These are phyloP conservation scores for Mythimna pallens DNA, from an alignment of 2,888 invertebrate species.

Conservation along the genomic window DNA sequence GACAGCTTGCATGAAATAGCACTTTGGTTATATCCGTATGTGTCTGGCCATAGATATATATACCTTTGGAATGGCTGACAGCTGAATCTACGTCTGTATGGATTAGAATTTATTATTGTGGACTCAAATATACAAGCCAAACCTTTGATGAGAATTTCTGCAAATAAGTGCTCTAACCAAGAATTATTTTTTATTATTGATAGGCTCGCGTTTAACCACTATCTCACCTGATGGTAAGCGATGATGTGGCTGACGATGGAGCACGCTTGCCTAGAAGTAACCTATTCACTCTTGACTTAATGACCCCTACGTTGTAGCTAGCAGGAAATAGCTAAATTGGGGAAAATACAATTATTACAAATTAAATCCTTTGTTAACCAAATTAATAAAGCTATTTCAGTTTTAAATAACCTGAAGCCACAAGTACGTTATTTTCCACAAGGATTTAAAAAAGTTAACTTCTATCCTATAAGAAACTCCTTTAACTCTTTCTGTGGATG, in stretches of 20 bases:
- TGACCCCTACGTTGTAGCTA: too few relatives aligned
- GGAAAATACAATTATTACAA: neutral
- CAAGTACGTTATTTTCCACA: slow-evolving; percentile 7
- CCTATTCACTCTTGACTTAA: too few relatives aligned
- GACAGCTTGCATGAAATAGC: slow-evolving; percentile 54
- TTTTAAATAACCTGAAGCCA: slow-evolving; percentile 9
- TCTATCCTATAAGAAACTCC: too few relatives aligned
- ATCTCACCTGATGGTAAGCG: too few relatives aligned
- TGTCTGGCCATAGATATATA: neutral
- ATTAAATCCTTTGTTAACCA: slow-evolving; percentile 2
- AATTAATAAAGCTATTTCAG: slow-evolving; percentile 7
- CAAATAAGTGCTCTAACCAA: neutral
- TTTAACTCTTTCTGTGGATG: neutral
- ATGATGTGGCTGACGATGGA: too few relatives aligned
- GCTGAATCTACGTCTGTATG: neutral
- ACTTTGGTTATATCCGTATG: slow-evolving; percentile 45
- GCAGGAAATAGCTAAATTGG: too few relatives aligned
- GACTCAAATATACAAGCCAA: neutral
- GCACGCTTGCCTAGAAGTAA: too few relatives aligned
- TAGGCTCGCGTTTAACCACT: too few relatives aligned
- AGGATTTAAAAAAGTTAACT: slow-evolving; percentile 9
- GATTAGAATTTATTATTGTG: neutral
- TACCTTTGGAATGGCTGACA: slow-evolving; percentile 10
- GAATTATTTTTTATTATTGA: too few relatives aligned
- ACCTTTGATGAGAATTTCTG: neutral